A percentile compares a stretch with the other conserved stretches of the same genome.
Evolutionary conservation across 2,888 invertebrate species (phyloP).

Genomic region (Heliconius erato): DNA sequence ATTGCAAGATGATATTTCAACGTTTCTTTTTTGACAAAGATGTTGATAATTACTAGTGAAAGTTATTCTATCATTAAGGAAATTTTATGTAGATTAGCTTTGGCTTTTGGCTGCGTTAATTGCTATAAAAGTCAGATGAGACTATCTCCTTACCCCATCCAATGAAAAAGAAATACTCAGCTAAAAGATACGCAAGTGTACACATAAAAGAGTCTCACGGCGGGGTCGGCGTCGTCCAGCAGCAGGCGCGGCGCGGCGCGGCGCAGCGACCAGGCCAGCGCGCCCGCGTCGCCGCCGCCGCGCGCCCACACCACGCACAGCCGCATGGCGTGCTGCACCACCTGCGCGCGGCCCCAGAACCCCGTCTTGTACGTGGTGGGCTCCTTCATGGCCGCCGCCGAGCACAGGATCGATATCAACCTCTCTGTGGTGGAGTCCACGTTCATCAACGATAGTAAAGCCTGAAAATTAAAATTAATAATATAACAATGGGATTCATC

Average conservation of each 20-base stretch:
- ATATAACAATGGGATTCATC: too few species aligned
- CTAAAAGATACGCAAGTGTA: too few species aligned
- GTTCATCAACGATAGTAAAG: slow-evolving; percentile 93
- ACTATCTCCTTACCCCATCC: too few species aligned
- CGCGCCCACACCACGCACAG: slow-evolving; percentile 97
- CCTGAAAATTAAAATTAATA: slow-evolving; percentile 60
- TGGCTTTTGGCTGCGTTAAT: too few species aligned
- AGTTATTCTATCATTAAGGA: too few species aligned
- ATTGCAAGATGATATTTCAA: too few species aligned
- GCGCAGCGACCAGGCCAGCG: slow-evolving; percentile 92
- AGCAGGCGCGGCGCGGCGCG: slow-evolving; percentile 94
- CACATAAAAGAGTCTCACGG: slow-evolving; percentile 59
- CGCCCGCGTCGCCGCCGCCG: slow-evolving; percentile 92
- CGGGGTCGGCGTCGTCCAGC: slow-evolving; percentile 96
- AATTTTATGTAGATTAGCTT: too few species aligned
- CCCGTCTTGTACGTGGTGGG: slow-evolving; percentile 95
- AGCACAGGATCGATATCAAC: slow-evolving; percentile 94
- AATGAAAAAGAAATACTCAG: too few species aligned
- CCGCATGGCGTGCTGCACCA: slow-evolving; percentile 96
- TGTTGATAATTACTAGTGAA: too few species aligned
- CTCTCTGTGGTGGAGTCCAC: slow-evolving; percentile 93
- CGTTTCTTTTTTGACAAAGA: too few species aligned
- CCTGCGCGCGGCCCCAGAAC: slow-evolving; percentile 96
- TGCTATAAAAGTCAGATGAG: too few species aligned
- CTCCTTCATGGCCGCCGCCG: slow-evolving; percentile 92